These are phyloP conservation scores for Podargus strigoides DNA, from an alignment of 2,797 vertebrate species.

Conservation along the genomic window DNA sequence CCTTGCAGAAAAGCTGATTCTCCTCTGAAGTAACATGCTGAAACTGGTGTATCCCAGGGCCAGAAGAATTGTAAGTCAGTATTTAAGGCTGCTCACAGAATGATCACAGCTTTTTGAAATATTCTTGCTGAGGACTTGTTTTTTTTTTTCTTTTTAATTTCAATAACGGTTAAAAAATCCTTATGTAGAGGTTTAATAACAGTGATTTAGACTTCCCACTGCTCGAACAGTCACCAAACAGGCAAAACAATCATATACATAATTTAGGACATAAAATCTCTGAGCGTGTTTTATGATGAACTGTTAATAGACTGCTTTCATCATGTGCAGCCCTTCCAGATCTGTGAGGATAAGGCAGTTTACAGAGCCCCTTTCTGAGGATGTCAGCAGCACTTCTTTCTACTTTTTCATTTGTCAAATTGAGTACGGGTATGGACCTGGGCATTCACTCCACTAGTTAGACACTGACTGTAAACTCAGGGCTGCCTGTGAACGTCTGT, in stretches of 20 bases:
- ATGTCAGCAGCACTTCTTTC: neutral
- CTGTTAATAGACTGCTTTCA: conserved; percentile 7
- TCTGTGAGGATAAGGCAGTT: neutral
- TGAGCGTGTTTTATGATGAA: neutral
- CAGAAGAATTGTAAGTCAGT: neutral
- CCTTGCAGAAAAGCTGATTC: neutral
- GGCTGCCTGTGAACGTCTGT: neutral
- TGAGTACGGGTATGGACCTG: neutral
- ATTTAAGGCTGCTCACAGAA: neutral
- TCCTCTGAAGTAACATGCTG: neutral
- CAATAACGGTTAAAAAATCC: neutral
- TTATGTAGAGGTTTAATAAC: neutral
- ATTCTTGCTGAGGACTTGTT: neutral
- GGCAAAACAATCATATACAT: neutral
- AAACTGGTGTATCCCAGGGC: neutral
- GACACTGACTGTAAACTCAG: fast-evolving
- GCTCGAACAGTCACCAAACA: neutral
- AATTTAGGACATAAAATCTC: conserved; percentile 15
- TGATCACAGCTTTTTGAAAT: neutral
- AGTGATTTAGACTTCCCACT: neutral
- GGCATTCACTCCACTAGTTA: neutral
- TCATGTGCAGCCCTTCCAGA: neutral
- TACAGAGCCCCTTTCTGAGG: neutral
- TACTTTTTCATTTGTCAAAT: neutral
- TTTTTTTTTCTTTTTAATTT: neutral